phyloP scores from a whole-genome alignment of 2,888 invertebrate genomes.

The Pammene fasciana region DNA sequence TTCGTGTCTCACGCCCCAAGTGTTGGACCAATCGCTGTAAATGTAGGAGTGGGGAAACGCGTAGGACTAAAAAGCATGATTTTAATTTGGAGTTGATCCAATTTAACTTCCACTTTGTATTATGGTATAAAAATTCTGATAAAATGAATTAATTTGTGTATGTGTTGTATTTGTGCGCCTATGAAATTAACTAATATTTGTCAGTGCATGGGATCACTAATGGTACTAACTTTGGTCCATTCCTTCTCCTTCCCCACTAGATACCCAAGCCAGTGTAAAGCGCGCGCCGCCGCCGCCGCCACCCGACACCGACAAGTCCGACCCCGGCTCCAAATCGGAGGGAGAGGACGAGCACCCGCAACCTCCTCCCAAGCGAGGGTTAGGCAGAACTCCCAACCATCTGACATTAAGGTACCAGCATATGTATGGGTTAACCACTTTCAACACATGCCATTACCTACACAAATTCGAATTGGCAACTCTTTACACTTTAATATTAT shows the following conservation, averaged over 20 bases:
- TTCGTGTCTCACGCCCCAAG: conserved; percentile 12
- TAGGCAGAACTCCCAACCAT: conserved; percentile 96
- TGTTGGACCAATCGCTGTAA: conserved; percentile 12
- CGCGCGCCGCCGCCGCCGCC: conserved; percentile 64
- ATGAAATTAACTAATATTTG: conserved; percentile 8
- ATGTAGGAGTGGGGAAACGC: neutral
- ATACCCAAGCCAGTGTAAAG: conserved; percentile 55
- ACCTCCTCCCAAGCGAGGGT: conserved; percentile 85
- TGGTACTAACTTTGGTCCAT: conserved; percentile 36
- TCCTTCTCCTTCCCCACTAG: conserved; percentile 30
- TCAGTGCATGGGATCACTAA: conserved; percentile 40
- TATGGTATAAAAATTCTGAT: neutral
- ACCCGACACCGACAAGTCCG: conserved; percentile 76
- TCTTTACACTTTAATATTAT: conserved; percentile 45
- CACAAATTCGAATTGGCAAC: conserved; percentile 52
- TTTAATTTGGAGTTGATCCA: neutral
- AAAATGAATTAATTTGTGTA: neutral
- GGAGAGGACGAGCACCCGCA: conserved; percentile 91
- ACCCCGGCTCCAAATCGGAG: conserved; percentile 92
- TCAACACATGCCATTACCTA: conserved; percentile 57
- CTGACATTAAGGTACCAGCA: conserved; percentile 89
- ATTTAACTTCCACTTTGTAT: neutral
- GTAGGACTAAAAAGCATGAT: conserved; percentile 4
- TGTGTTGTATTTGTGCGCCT: conserved; percentile 16
- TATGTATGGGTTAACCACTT: conserved; percentile 68